Evolutionary conservation across 2,113 vertebrate species (phyloP), one percentile per base, ranked within the genome.

Genomic region (Dendrocopos noguchii): DNA sequence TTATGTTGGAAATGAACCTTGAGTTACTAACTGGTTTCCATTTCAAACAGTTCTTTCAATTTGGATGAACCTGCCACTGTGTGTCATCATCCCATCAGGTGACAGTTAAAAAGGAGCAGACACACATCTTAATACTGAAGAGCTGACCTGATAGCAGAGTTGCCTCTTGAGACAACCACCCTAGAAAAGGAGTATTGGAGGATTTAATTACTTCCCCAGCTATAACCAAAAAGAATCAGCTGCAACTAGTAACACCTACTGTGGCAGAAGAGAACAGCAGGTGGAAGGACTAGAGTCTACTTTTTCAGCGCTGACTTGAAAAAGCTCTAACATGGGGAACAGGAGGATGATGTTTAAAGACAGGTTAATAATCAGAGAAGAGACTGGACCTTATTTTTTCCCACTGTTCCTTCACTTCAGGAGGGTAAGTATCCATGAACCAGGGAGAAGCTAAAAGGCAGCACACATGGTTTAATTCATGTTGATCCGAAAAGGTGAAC

Each of bases 1-100:
- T 91, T 87, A 59, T 42, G n/a, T 61, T 89, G 29, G 34, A 87
- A 94, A 93, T 95, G 72, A 89, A 80, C 56, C 53, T 78, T 42
- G 27, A 78, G 47, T 80, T 87, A 81, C 25, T 84, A 80, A 53
- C 7, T 67, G 42, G 36, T 55, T 22, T 87, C 73, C 7, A 33
- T 84, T 85, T 77, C 39, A 74, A 92, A 55, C 24, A 81, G 31
- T 61, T 86, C 0, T 39, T 86, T 79, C 79, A 34, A 56, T 77
- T 82, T 66, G 31, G 42, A 85, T 39, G 56, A 84, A 63, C n/a
- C 7, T 81, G 27, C 17, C 24, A 36, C 33, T 27, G 27, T 50
- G 25, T 74, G 31, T 29, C 85, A 22, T 60, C 60, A 60, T 67
- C 31, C 36, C 15, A 15, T 27, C 10, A 60, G 33, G 29, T 76